Conservation (phyloP, 2,888 invertebrate genomes). For the Sphaerophoria taeniata region DNA sequence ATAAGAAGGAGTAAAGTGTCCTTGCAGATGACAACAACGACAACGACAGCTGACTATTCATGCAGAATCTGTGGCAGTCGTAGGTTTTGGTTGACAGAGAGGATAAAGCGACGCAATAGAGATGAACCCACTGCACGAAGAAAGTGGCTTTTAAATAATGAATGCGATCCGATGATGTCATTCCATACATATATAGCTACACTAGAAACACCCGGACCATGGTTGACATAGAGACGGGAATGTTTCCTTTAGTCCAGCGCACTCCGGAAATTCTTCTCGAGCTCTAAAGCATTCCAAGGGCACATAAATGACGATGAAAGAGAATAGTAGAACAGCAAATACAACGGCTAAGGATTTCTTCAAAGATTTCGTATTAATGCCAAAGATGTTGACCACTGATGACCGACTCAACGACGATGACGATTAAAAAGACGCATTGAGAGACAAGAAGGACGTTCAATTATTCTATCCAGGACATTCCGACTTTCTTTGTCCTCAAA, state of each 20-base stretch:
- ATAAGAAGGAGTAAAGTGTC: background rate
- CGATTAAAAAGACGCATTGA: background rate
- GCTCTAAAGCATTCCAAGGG: constrained; percentile 25
- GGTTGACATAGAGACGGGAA: constrained; percentile 15
- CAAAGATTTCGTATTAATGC: constrained; percentile 47
- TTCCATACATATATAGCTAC: constrained; percentile 42
- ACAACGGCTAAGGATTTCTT: constrained; percentile 47
- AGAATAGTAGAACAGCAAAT: constrained; percentile 29
- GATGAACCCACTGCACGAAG: constrained; percentile 2
- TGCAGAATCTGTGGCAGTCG: background rate
- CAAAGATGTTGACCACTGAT: background rate
- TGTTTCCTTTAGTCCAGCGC: constrained; percentile 16
- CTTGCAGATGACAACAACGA: constrained; percentile 49
- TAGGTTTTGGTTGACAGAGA: too few species aligned
- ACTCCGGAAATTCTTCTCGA: background rate
- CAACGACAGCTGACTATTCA: constrained; percentile 2
- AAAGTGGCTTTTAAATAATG: constrained; percentile 58
- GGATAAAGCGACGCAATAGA: background rate
- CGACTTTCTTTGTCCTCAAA: constrained; percentile 41
- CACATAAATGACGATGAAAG: constrained; percentile 21
- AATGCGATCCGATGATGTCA: constrained; percentile 63
- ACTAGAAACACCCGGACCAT: background rate
- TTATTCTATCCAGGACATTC: constrained; percentile 20
- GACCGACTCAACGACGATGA: background rate
- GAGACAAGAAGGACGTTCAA: background rate